Evolutionary conservation across 2,888 invertebrate species (phyloP).

Genomic region (Yponomeuta malinellus): DNA sequence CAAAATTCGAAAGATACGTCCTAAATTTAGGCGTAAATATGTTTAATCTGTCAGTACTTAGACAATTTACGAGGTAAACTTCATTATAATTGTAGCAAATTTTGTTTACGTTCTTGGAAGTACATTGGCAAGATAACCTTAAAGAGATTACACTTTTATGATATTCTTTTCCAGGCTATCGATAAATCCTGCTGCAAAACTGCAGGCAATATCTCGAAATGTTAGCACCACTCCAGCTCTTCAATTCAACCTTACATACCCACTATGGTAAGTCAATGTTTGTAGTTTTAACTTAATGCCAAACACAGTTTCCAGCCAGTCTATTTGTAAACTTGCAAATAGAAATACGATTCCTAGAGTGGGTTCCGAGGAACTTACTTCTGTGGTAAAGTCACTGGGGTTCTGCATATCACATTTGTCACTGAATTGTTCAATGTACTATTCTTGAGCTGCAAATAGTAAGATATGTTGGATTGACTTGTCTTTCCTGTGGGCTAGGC

Average conservation of each 20-base stretch:
- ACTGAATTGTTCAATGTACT: too few relatives aligned
- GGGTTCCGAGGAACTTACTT: too few relatives aligned
- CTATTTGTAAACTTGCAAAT: too few relatives aligned
- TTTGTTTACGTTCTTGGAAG: background rate
- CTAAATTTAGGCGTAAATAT: conserved; percentile 25
- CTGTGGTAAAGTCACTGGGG: too few relatives aligned
- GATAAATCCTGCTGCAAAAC: conserved; percentile 36
- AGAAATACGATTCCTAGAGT: too few relatives aligned
- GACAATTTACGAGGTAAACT: conserved; percentile 51
- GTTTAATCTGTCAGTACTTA: conserved; percentile 49
- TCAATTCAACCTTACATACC: conserved; percentile 60
- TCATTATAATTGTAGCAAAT: too few relatives aligned
- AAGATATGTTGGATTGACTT: too few relatives aligned
- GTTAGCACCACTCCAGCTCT: conserved; percentile 42
- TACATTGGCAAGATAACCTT: conserved; percentile 15
- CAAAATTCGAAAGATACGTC: background rate
- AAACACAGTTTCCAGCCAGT: background rate
- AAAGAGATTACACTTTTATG: conserved; percentile 9
- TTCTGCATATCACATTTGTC: too few relatives aligned
- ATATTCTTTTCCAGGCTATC: conserved; percentile 43
- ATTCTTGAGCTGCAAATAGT: too few relatives aligned
- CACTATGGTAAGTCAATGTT: conserved; percentile 47
- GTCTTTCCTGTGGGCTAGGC: too few relatives aligned
- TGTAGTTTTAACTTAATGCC: background rate
- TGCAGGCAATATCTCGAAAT: conserved; percentile 37